These are phyloP conservation scores for Pteronotus mesoamericanus DNA, from an alignment of 2,797 vertebrate genomes.

Conservation along the genomic window DNA sequence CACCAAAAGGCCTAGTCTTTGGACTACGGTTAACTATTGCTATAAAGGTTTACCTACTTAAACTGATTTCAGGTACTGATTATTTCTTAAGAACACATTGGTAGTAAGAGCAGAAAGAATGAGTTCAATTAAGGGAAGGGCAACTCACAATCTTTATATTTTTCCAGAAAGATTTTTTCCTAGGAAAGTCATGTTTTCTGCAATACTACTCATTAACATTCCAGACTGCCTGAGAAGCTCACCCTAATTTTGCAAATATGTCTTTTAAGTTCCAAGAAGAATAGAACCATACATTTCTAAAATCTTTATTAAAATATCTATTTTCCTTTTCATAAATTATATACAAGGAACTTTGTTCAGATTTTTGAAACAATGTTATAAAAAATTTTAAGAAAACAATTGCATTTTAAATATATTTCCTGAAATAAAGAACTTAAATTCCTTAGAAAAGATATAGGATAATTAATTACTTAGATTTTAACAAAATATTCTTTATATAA, in stretches of 20 bases:
- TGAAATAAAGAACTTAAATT: constrained; percentile 35
- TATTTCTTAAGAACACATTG: background rate
- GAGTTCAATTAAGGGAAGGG: background rate
- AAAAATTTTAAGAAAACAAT: constrained; percentile 11
- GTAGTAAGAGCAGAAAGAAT: background rate
- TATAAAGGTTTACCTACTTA: background rate
- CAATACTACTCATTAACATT: background rate
- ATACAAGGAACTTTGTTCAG: constrained; percentile 5
- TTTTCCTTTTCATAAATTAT: constrained; percentile 43
- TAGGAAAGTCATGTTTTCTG: constrained; percentile 24
- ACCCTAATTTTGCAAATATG: constrained; percentile 11
- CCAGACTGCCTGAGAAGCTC: background rate
- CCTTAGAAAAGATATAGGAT: background rate
- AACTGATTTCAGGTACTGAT: background rate
- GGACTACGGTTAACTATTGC: background rate
- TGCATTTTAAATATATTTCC: constrained; percentile 1
- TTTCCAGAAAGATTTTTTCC: background rate
- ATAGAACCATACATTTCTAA: constrained; percentile 18
- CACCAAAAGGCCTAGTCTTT: background rate
- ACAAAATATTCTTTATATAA: constrained; percentile 16
- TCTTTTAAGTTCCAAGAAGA: constrained; percentile 44
- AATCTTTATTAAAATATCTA: constrained; percentile 64
- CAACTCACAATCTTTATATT: background rate
- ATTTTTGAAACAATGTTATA: constrained; percentile 16
- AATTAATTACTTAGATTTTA: constrained; percentile 24